Base-by-base conservation (phyloP, 1,140 invertebrate genomes). In the Drosophila punjabiensis region DNA sequence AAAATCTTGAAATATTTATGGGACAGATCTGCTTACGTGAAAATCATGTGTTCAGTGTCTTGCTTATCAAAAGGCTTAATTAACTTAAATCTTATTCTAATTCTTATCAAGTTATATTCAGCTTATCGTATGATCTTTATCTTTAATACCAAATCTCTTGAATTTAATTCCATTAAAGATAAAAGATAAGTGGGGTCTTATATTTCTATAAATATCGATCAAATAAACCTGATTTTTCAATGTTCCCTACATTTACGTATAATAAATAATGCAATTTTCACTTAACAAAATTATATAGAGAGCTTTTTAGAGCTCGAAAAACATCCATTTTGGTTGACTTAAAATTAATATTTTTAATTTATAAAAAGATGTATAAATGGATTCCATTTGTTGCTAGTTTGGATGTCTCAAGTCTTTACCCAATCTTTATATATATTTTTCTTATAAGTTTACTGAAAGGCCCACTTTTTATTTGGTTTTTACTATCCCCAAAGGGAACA, bases 51-150 rank as follows among this genome's bases (percentile, higher is more conserved):
- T 13, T 33, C 0, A 33, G 48, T 5, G 4, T 8, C 7, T 35
- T n/a, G 9, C 24, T 50, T 35, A 55, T 55, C 32, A 55, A 20
- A 50, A 18, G 11, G 3, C n/a, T 8, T 33, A 33, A 18, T 18
- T 18, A 18, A 6, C 11, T 7, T 14, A 37, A 11, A 10, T n/a
- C 48, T 24, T 48, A 28, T 50, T 20, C 0, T 35, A 14, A 35
- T 14, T 14, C 18, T 35, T 35, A 55, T 20, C 52, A 53, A 6
- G 5, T 2, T 53, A 11, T 55, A 20, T 33, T 53, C 16, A 13
- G 30, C 18, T 56, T 56, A 56, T 56, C 33, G 5, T 3, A 33
- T n/a, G 4, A 56, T 35, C 18, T 37, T 56, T 56, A 37, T 56
- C 53, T 56, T 37, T 10, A 4, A 10, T 16, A 24, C 13, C 1